Percentiles rank a stretch among this genome's conserved stretches.
phyloP scores from a whole-genome alignment of 2,888 invertebrate genomes.

The Erebia aethiops region DNA sequence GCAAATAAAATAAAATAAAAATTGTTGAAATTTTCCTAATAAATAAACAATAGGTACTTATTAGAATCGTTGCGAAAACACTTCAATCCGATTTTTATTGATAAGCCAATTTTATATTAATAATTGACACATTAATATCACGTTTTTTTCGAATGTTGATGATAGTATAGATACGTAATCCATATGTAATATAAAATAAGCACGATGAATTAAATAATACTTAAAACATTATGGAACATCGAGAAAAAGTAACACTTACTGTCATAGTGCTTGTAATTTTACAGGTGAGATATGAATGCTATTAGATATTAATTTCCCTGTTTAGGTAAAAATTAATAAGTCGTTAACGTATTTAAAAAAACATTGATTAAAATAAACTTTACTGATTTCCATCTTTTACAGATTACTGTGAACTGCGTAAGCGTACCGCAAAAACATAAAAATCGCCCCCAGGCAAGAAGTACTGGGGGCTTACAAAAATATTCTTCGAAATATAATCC shows the following conservation, averaged over 20 bases:
- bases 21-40: not conserved
- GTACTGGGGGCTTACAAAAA: not conserved
- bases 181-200: constrained; percentile 37
- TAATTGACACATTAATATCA: constrained; percentile 24
- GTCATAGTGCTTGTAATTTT: constrained; percentile 18
- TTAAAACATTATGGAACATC: constrained; percentile 36
- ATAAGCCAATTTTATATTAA: constrained; percentile 11
- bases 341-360: not conserved
- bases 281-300: constrained; percentile 17
- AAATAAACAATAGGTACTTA: not conserved
- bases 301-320: too few relatives aligned
- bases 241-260: constrained; percentile 30
- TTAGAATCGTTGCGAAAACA: not conserved
- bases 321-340: not conserved
- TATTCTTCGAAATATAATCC: not conserved
- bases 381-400: not conserved
- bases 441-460: not conserved
- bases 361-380: not conserved
- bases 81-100: not conserved
- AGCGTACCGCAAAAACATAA: constrained; percentile 5
- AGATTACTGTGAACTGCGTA: constrained; percentile 11
- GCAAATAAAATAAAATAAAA: not conserved
- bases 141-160: constrained; percentile 17
- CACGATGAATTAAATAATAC: constrained; percentile 32
- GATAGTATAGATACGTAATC: constrained; percentile 32